Evolutionary conservation across 1,140 invertebrate genomes (phyloP).

Genomic region (Musca domestica): DNA sequence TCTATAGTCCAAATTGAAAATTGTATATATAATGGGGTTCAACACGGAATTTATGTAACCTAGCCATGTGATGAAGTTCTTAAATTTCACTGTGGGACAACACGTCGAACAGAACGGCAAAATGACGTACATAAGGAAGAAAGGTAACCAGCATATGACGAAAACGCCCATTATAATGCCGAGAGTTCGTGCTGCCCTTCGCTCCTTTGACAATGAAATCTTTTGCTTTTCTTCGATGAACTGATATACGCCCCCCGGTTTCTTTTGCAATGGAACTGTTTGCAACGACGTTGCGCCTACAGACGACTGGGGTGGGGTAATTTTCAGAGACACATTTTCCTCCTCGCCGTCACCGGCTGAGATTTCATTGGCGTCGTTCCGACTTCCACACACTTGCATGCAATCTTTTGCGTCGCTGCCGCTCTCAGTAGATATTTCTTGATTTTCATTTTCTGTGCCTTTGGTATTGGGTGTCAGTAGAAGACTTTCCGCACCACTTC

Average conservation of each 20-base stretch:
- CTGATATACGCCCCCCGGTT: slow-evolving; percentile 68
- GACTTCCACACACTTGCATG: slow-evolving; percentile 39
- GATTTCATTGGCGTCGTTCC: slow-evolving; percentile 26
- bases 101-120: slow-evolving; percentile 80
- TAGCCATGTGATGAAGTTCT: slow-evolving; percentile 93
- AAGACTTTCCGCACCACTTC: slow-evolving; percentile 26
- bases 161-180: slow-evolving; percentile 95
- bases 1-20: slow-evolving; percentile 95
- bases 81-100: slow-evolving; percentile 74
- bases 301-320: slow-evolving; percentile 44
- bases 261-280: slow-evolving; percentile 38
- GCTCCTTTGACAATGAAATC: slow-evolving; percentile 88
- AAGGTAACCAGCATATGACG: slow-evolving; percentile 95
- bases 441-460: slow-evolving; percentile 26
- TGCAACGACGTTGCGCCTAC: slow-evolving; percentile 29
- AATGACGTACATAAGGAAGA: slow-evolving; percentile 93
- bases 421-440: slow-evolving; percentile 45
- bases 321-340: slow-evolving; percentile 42
- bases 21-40: slow-evolving; percentile 96
- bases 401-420: slow-evolving; percentile 44
- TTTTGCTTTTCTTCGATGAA: slow-evolving; percentile 92
- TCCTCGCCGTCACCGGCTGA: slow-evolving; percentile 5
- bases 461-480: slow-evolving; percentile 31
- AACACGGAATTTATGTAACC: slow-evolving; percentile 97
- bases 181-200: slow-evolving; percentile 85